These are phyloP conservation scores for Brachycybe producta DNA, from an alignment of 2,888 invertebrate species.

Conservation along the genomic window DNA sequence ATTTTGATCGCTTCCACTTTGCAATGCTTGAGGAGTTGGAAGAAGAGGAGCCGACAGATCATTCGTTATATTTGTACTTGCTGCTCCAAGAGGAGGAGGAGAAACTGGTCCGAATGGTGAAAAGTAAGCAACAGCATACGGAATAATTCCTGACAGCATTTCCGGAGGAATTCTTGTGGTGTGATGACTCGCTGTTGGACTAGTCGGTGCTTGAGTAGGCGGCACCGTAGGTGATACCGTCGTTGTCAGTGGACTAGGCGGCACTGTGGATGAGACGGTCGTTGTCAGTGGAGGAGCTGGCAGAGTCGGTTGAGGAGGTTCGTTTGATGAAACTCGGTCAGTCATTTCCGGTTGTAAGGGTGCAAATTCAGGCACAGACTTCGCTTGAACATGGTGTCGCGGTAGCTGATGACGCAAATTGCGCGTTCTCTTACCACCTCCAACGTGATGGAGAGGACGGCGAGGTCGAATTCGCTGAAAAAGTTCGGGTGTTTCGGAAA, in stretches of 20 bases:
- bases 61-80: background rate
- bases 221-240: background rate
- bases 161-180: slow-evolving; percentile 5
- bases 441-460: no score
- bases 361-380: background rate
- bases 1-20: no score
- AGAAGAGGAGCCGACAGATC: background rate
- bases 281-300: background rate
- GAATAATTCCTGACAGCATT: background rate
- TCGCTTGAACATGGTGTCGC: slow-evolving; percentile 2
- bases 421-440: no score
- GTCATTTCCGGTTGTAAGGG: background rate
- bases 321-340: background rate
- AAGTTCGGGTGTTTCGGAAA: no score
- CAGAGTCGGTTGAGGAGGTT: background rate
- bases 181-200: background rate
- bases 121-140: slow-evolving; percentile 4
- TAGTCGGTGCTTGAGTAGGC: background rate
- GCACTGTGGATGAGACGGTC: background rate
- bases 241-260: background rate
- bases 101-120: background rate
- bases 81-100: background rate
- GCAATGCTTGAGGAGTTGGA: background rate
- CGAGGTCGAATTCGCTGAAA: no score
- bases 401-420: slow-evolving; percentile 1